Evolutionary conservation across 2,113 vertebrate genomes (phyloP).

Genomic region (Sander vitreus): DNA sequence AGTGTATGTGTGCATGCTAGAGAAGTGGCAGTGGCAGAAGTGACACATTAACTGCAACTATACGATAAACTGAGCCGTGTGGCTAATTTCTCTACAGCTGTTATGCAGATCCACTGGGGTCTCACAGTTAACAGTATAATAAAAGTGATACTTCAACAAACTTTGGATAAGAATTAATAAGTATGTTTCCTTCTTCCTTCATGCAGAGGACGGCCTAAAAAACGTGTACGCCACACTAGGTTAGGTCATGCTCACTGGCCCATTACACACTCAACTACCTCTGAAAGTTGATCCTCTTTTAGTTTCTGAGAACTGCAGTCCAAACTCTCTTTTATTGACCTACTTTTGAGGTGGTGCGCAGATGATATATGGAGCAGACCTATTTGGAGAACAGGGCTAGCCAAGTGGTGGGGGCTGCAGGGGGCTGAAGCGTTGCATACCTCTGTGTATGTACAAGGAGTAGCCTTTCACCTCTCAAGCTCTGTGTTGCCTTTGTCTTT

Average conservation of each 20-base stretch:
- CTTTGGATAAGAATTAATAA: slow-evolving; percentile 16
- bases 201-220: slow-evolving; percentile 44
- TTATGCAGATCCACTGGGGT: not conserved
- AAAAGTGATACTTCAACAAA: slow-evolving; percentile 5
- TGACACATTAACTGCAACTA: not conserved
- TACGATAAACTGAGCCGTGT: not conserved
- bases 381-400: slow-evolving; percentile 54
- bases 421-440: slow-evolving; percentile 58
- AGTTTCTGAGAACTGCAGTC: slow-evolving; percentile 52
- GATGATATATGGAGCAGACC: slow-evolving; percentile 74
- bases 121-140: not conserved
- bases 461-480: slow-evolving; percentile 75
- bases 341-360: slow-evolving; percentile 72
- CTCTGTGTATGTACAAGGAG: slow-evolving; percentile 73
- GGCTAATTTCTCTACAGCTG: not conserved
- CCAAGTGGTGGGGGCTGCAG: slow-evolving; percentile 38
- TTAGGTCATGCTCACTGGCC: slow-evolving; percentile 43
- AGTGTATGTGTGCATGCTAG: not conserved
- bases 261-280: slow-evolving; percentile 37
- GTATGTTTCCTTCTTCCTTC: slow-evolving; percentile 16
- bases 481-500: slow-evolving; percentile 74
- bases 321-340: slow-evolving; percentile 78
- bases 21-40: not conserved
- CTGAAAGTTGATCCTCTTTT: slow-evolving; percentile 56
- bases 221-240: slow-evolving; percentile 28